A percentile compares a stretch with the other conserved stretches of the same genome.
phyloP scores from a whole-genome alignment of 2,888 invertebrate species.

The Limnephilus rhombicus region DNA sequence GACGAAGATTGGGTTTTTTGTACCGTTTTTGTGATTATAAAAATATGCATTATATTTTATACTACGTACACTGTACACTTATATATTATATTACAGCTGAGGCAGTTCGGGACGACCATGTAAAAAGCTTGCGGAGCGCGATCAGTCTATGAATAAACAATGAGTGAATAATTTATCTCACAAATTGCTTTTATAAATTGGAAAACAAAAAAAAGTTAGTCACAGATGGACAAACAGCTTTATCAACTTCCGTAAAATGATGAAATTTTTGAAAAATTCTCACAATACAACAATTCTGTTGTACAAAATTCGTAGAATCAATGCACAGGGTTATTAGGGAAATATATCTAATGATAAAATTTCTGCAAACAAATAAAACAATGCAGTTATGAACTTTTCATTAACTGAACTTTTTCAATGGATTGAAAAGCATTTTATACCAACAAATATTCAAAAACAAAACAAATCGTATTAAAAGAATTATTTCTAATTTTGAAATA shows the following conservation, averaged over 20 bases:
- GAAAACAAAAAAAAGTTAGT: not conserved
- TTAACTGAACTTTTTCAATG: no score
- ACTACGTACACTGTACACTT: no score
- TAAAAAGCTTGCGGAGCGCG: not conserved
- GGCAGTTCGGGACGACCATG: not conserved
- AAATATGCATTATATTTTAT: no score
- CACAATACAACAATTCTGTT: not conserved
- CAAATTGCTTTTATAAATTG: constrained; percentile 1
- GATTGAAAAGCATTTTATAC: no score
- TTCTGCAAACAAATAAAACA: no score
- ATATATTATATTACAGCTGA: not conserved
- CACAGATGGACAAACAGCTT: not conserved
- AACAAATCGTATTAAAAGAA: no score
- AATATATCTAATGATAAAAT: not conserved
- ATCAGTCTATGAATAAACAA: not conserved
- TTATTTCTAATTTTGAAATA: no score
- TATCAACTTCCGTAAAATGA: not conserved
- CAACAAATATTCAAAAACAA: no score
- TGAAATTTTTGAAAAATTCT: not conserved
- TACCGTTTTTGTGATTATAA: no score
- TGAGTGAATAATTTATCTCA: not conserved
- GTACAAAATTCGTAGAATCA: not conserved
- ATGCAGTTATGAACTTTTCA: no score
- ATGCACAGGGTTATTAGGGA: not conserved
- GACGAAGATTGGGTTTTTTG: no score